Conservation (phyloP, 2,113 vertebrate genomes). For the Notothenia coriiceps region DNA sequence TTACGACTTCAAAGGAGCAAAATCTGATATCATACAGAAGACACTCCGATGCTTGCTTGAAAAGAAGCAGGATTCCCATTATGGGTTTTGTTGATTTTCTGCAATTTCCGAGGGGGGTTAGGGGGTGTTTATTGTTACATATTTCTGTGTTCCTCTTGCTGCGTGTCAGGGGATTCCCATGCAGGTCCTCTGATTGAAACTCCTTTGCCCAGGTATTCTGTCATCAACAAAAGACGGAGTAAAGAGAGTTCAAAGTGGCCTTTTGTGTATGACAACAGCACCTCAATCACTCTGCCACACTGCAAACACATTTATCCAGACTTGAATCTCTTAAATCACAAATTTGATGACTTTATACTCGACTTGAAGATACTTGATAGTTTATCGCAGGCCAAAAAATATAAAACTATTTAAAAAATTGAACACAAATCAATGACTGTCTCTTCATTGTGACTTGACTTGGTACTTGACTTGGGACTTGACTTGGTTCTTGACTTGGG, state of each 20-base stretch:
- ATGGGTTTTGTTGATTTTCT: slow-evolving; percentile 55
- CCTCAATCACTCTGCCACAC: slow-evolving; percentile 37
- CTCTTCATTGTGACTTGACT: no score
- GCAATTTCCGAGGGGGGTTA: slow-evolving; percentile 22
- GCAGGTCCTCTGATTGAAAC: slow-evolving; percentile 73
- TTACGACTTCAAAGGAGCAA: slow-evolving; percentile 66
- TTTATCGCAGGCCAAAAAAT: no score
- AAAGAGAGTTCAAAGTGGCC: slow-evolving; percentile 71
- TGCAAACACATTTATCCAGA: slow-evolving; percentile 16
- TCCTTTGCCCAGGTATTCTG: slow-evolving; percentile 61
- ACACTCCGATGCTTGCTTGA: slow-evolving; percentile 46
- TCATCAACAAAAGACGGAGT: slow-evolving; percentile 67
- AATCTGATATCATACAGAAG: slow-evolving; percentile 78
- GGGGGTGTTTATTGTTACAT: slow-evolving; percentile 47
- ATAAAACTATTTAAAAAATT: no score
- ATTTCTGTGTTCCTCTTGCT: slow-evolving; percentile 50
- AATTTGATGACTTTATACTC: no score
- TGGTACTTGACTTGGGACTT: no score
- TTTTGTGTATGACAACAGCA: slow-evolving; percentile 55
- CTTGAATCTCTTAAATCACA: no score
- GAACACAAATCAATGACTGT: no score
- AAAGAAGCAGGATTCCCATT: slow-evolving; percentile 55
- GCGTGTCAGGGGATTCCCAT: slow-evolving; percentile 78
- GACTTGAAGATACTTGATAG: no score
- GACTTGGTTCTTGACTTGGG: no score